Conservation (phyloP, 2,888 invertebrate species). For the Thumatha senex region DNA sequence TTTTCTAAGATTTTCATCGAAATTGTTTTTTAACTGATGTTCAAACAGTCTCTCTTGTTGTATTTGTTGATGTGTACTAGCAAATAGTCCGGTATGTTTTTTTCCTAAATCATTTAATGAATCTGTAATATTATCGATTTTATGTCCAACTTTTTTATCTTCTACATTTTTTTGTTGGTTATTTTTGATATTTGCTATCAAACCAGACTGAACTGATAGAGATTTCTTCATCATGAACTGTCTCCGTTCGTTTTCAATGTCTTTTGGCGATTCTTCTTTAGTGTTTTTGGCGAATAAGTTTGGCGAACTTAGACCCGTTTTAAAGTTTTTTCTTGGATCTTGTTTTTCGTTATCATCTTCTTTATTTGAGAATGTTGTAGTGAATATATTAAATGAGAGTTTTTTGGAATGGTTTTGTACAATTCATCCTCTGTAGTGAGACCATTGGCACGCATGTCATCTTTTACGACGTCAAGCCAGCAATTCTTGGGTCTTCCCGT, state of each 20-base stretch:
- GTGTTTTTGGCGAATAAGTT: conserved; percentile 71
- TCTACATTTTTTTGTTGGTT: conserved; percentile 79
- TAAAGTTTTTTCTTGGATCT: conserved; percentile 56
- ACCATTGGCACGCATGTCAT: no score
- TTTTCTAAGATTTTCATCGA: conserved; percentile 71
- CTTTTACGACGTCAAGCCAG: no score
- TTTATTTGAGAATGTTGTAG: conserved; percentile 60
- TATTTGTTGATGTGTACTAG: conserved; percentile 87
- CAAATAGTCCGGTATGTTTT: conserved; percentile 82
- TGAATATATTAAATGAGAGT: no score
- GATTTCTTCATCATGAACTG: conserved; percentile 73
- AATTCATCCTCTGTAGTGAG: no score
- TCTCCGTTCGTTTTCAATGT: conserved; percentile 52
- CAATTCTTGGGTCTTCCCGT: no score
- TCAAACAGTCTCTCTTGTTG: conserved; percentile 84
- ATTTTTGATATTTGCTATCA: conserved; percentile 56
- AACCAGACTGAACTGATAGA: conserved; percentile 70
- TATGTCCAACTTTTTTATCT: conserved; percentile 51
- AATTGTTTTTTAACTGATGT: conserved; percentile 73
- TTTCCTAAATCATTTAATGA: conserved; percentile 58
- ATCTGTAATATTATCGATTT: conserved; percentile 52
- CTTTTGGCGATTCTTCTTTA: conserved; percentile 50
- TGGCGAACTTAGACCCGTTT: conserved; percentile 68
- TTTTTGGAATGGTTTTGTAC: conserved; percentile 86
- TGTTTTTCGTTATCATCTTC: no score